Evolutionary conservation across 2,888 invertebrate genomes (phyloP), one percentile per base, ranked within the genome.

Genomic region (Toxonevra muliebris): DNA sequence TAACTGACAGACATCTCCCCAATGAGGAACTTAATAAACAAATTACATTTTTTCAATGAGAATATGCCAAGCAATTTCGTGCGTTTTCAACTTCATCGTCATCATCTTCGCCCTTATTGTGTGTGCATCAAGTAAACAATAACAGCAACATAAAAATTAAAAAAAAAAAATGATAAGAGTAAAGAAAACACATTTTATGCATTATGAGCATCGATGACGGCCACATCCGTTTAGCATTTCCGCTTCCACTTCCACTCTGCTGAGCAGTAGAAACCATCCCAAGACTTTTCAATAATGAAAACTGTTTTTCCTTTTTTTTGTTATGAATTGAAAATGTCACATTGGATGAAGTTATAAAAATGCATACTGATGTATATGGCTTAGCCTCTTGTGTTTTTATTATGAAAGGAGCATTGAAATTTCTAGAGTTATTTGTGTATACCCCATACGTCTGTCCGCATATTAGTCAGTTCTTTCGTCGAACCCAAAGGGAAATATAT

Each of bases 331-430:
- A 41, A 41, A 43, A 59, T 59, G 58, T 59, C 58, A 41, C 43
- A 45, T n/a, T n/a, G 15, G 58, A 59, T 59, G 58, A 59, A 59
- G 58, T 59, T 43, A 60, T 20, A 60, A 60, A 60, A 60, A 43
- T 43, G 60, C 60, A 60, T 48, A 8, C 15, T 43, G 43, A 30
- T 7, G 30, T 30, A 30, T 43, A 43, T 60, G 60, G 60, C 60
- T 60, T 48, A 60, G 19, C 60, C 15, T 20, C 20, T 42, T 60
- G 42, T 13, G n/a, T 43, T 41, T 43, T 10, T 13, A 10, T 30
- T 19, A 40, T 9, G 40, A 17, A 53, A 30, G 13, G 9, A n/a
- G 11, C 15, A 15, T 48, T 48, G 13, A 48, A n/a, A n/a, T 10
- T 48, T 13, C 15, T 48, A n/a, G 48, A 48, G 48, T 15, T 48